Evolutionary conservation across 2,797 vertebrate genomes (phyloP).

Genomic region (Remorina albescens): DNA sequence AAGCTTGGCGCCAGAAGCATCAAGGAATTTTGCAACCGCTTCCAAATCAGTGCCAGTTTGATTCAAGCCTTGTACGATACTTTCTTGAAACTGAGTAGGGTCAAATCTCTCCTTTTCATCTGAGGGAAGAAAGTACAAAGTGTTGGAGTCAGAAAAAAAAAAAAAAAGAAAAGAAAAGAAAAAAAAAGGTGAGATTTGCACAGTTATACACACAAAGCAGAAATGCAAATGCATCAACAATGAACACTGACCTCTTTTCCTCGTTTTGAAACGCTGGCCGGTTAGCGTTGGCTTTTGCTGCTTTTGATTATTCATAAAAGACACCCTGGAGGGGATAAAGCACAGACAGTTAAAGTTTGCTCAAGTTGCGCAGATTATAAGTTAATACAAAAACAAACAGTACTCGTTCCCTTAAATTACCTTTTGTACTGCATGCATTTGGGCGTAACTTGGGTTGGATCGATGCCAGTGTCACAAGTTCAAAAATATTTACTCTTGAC

Average conservation of each 20-base stretch:
- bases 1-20: conserved; percentile 98
- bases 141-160: neutral
- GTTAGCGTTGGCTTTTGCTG: conserved; percentile 99
- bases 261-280: conserved; percentile 99
- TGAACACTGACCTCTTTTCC: conserved; percentile 93
- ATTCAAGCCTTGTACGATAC: conserved; percentile 99
- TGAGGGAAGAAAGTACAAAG: conserved; percentile 61
- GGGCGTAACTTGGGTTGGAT: conserved; percentile 12
- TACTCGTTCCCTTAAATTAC: conserved; percentile 17
- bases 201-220: neutral
- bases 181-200: neutral
- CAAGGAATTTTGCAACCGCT: conserved; percentile 97
- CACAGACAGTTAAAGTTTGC: conserved; percentile 3
- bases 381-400: neutral
- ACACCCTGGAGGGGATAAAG: conserved; percentile 84
- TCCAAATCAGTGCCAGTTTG: conserved; percentile 98
- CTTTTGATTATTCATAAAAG: conserved; percentile 99
- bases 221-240: fast-evolving
- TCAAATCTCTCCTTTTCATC: conserved; percentile 99
- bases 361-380: neutral
- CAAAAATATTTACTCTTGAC: neutral
- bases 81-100: conserved; percentile 99
- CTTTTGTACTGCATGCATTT: neutral
- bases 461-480: neutral
- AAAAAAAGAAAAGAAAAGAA: no score